phyloP scores from a whole-genome alignment of 2,888 invertebrate species.

The Apantesis nais region DNA sequence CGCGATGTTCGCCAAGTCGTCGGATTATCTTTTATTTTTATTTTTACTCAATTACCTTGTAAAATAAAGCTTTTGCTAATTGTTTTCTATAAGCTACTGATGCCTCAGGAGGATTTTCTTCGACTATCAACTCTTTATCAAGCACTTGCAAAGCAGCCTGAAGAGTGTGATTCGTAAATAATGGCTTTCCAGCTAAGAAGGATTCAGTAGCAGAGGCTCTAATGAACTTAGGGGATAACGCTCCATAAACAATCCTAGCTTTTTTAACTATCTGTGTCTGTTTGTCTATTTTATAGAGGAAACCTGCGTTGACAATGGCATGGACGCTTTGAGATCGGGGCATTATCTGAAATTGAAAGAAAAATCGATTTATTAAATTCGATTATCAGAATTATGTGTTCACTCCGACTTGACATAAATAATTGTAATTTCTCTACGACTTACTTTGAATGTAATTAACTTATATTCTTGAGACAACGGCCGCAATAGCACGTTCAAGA shows the following conservation, averaged over 20 bases:
- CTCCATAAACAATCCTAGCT: constrained; percentile 84
- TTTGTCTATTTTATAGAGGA: constrained; percentile 83
- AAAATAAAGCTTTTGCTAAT: constrained; percentile 86
- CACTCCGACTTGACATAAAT: background rate
- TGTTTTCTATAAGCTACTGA: constrained; percentile 84
- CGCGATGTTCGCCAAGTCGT: no score
- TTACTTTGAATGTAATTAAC: constrained; percentile 86
- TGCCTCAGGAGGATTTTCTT: constrained; percentile 77
- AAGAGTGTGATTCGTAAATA: constrained; percentile 71
- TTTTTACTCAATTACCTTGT: constrained; percentile 80
- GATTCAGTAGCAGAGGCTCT: constrained; percentile 83
- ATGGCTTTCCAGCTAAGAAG: constrained; percentile 70
- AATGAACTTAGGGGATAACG: constrained; percentile 73
- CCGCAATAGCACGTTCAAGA: constrained; percentile 62
- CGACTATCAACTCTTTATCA: constrained; percentile 57
- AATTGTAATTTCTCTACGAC: background rate
- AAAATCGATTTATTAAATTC: no score
- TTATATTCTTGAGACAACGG: constrained; percentile 73
- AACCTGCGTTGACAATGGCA: constrained; percentile 91
- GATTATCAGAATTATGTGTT: background rate
- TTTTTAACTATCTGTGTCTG: constrained; percentile 24
- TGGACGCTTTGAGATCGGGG: constrained; percentile 90
- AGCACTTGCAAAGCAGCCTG: constrained; percentile 63
- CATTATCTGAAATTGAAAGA: constrained; percentile 84
- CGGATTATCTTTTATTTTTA: no score